These are phyloP conservation scores for Strigamia crassipes DNA, from an alignment of 2,888 invertebrate species.

Conservation along the genomic window DNA sequence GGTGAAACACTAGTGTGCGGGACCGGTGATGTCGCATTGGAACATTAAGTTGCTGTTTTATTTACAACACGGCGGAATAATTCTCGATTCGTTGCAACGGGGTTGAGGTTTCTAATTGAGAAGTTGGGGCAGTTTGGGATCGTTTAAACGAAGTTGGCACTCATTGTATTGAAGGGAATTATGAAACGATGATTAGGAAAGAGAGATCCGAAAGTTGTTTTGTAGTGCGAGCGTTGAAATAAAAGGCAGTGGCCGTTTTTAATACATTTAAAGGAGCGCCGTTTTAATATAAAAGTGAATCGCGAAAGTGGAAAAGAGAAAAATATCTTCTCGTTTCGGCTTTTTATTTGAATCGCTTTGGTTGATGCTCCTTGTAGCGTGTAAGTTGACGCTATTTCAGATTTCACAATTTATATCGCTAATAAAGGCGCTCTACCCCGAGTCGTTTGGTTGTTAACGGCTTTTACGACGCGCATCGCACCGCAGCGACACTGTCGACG, in stretches of 20 bases:
- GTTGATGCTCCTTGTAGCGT: conserved; percentile 26
- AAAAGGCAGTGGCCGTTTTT: not conserved
- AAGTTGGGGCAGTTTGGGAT: too few species aligned
- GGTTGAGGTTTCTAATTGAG: too few species aligned
- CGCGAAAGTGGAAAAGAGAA: not conserved
- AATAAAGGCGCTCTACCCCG: conserved; percentile 22
- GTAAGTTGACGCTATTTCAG: conserved; percentile 27
- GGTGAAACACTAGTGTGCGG: too few species aligned
- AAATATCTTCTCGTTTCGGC: conserved; percentile 1
- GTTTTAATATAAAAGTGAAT: not conserved
- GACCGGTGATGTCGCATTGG: too few species aligned
- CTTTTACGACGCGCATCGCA: conserved; percentile 30
- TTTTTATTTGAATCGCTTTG: conserved; percentile 26
- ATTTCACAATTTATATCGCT: conserved; percentile 30
- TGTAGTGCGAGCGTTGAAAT: not conserved
- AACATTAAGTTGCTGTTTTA: too few species aligned
- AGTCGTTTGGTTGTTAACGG: conserved; percentile 30
- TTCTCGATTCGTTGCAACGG: too few species aligned
- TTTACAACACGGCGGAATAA: too few species aligned
- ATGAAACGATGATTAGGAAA: not conserved
- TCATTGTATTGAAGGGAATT: not conserved
- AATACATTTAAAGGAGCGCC: not conserved
- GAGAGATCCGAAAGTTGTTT: not conserved
- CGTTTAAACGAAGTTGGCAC: not conserved
- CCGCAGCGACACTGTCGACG: conserved; percentile 30